Evolutionary conservation across 2,888 invertebrate genomes (phyloP).

Genomic region (Patella ulyssiponensis): DNA sequence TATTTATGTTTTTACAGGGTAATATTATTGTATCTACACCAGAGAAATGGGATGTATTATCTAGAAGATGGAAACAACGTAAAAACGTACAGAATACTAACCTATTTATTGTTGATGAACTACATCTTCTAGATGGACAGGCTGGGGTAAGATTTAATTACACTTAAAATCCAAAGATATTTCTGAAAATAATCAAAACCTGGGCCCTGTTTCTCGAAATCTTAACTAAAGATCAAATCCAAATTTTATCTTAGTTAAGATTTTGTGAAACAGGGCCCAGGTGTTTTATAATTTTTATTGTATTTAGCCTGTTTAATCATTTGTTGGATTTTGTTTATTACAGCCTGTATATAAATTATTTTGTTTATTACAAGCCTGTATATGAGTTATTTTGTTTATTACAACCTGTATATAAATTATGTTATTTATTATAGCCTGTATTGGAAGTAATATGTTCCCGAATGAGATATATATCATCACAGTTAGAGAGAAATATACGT

Average conservation of each 20-base stretch:
- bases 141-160: constrained; percentile 71
- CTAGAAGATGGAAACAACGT: constrained; percentile 97
- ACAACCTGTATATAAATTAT: constrained; percentile 78
- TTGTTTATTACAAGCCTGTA: constrained; percentile 45
- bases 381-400: constrained; percentile 44
- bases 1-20: constrained; percentile 77
- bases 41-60: constrained; percentile 98
- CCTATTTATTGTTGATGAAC: constrained; percentile 95
- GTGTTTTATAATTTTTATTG: no score
- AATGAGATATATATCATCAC: constrained; percentile 95
- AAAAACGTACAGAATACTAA: constrained; percentile 98
- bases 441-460: constrained; percentile 92
- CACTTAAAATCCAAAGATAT: neutral
- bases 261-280: no score
- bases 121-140: constrained; percentile 80
- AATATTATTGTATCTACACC: constrained; percentile 97
- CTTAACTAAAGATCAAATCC: no score
- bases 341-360: constrained; percentile 78
- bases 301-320: no score
- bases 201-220: no score
- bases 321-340: constrained; percentile 29
- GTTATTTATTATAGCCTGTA: constrained; percentile 78
- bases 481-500: constrained; percentile 83
- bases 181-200: no score
- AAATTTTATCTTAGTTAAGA: no score